phyloP scores from a whole-genome alignment of 2,797 vertebrate genomes.

The Myotis vivesi region DNA sequence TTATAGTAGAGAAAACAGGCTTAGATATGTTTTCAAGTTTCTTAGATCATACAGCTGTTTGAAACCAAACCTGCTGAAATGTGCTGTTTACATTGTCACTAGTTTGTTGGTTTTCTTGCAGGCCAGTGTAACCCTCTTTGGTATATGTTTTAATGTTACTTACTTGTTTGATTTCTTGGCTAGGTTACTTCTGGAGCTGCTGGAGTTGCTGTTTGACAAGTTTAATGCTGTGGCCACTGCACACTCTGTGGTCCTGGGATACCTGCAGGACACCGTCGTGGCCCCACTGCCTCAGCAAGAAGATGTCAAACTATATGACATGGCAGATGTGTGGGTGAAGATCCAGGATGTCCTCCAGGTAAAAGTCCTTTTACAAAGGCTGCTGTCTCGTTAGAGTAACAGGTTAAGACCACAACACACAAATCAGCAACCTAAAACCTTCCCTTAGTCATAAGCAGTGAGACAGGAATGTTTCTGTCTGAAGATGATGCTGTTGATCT shows the following conservation, averaged over 20 bases:
- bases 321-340: slow-evolving; percentile 98
- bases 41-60: not conserved
- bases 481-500: not conserved
- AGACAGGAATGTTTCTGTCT: not conserved
- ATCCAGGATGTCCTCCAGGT: slow-evolving; percentile 98
- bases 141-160: not conserved
- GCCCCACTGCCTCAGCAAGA: slow-evolving; percentile 86
- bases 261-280: slow-evolving; percentile 91
- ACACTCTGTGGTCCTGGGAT: slow-evolving; percentile 92
- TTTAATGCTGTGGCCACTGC: slow-evolving; percentile 96
- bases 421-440: not conserved
- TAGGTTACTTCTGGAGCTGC: slow-evolving; percentile 95
- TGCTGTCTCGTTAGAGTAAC: rapidly evolving
- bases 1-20: not conserved
- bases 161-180: not conserved
- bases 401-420: not conserved
- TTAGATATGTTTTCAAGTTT: not conserved
- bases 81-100: not conserved
- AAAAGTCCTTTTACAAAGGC: slow-evolving; percentile 45
- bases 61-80: not conserved
- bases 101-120: slow-evolving; percentile 16
- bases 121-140: slow-evolving; percentile 23
- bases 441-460: not conserved
- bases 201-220: slow-evolving; percentile 97
- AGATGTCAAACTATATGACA: slow-evolving; percentile 96